Percentiles rank a stretch among this genome's conserved stretches.
Evolutionary conservation across 2,113 vertebrate species (phyloP).

Genomic region (Elanoides forficatus): DNA sequence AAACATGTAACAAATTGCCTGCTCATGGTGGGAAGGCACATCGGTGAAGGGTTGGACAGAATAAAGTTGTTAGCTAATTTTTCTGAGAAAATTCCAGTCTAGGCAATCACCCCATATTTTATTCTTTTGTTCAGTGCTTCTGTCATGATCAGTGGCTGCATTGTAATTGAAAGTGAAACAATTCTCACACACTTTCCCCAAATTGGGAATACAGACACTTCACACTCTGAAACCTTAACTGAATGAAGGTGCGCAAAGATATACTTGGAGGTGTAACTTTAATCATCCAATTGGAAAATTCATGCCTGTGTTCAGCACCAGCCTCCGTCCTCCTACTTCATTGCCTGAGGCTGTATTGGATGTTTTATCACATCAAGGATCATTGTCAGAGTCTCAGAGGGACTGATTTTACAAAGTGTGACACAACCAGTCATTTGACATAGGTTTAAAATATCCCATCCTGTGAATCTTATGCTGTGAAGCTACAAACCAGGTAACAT

Average conservation of each 20-base stretch:
- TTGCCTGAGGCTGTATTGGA: not conserved
- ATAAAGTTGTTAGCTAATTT: not conserved
- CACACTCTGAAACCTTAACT: not conserved
- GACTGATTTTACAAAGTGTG: not conserved
- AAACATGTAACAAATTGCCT: not conserved
- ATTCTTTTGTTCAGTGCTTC: not conserved
- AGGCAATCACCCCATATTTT: not conserved
- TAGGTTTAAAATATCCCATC: not conserved
- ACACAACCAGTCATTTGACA: not conserved
- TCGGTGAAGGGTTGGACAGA: not conserved
- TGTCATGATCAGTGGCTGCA: not conserved
- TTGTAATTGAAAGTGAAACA: not conserved
- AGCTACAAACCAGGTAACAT: not conserved
- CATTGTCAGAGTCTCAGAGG: not conserved
- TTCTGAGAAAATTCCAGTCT: not conserved
- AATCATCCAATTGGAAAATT: not conserved
- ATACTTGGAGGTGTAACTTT: not conserved
- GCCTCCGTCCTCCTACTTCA: not conserved
- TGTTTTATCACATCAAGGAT: not conserved
- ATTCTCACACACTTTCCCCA: not conserved
- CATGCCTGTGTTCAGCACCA: not conserved
- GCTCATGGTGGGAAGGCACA: not conserved
- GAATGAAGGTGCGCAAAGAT: not conserved
- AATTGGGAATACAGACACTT: not conserved
- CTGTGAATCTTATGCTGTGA: not conserved